Percentiles rank a stretch among this genome's conserved stretches.
These are phyloP conservation scores for Danionella cerebrum DNA, from an alignment of 2,113 vertebrate species.

Conservation along the genomic window DNA sequence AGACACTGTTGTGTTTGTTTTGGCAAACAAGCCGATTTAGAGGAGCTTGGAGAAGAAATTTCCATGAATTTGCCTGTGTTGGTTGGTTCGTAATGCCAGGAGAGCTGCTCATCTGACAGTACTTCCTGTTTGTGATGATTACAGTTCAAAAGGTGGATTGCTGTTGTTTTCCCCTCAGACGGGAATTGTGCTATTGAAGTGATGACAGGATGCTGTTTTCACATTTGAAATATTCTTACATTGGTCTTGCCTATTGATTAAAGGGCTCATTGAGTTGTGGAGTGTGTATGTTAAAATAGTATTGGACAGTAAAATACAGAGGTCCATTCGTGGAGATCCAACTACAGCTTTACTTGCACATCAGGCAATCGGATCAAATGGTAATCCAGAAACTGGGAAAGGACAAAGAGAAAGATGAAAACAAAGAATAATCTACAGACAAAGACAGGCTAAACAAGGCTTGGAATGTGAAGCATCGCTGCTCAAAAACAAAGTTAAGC, in stretches of 20 bases:
- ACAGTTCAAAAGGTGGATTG: neutral
- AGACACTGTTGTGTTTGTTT: neutral
- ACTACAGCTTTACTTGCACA: too few relatives aligned
- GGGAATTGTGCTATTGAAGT: slow-evolving; percentile 6
- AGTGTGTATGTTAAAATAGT: neutral
- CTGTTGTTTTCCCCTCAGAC: neutral
- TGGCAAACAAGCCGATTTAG: slow-evolving; percentile 7
- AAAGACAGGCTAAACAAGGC: too few relatives aligned
- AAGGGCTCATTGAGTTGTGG: neutral
- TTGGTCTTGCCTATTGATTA: neutral
- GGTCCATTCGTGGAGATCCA: too few relatives aligned
- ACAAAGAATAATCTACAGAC: too few relatives aligned
- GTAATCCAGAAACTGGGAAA: too few relatives aligned
- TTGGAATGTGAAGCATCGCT: too few relatives aligned
- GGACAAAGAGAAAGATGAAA: too few relatives aligned
- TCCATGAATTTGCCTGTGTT: slow-evolving; percentile 17
- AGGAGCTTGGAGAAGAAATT: slow-evolving; percentile 15
- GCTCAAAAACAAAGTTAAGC: too few relatives aligned
- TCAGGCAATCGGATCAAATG: too few relatives aligned
- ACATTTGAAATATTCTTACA: neutral
- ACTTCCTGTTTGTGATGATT: slow-evolving; percentile 19
- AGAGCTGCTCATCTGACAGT: slow-evolving; percentile 5
- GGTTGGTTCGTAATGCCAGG: slow-evolving; percentile 11
- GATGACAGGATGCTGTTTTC: neutral
- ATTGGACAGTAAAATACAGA: too few relatives aligned